Evolutionary conservation across 2,113 vertebrate species (phyloP).

Genomic region (Rhineura floridana): DNA sequence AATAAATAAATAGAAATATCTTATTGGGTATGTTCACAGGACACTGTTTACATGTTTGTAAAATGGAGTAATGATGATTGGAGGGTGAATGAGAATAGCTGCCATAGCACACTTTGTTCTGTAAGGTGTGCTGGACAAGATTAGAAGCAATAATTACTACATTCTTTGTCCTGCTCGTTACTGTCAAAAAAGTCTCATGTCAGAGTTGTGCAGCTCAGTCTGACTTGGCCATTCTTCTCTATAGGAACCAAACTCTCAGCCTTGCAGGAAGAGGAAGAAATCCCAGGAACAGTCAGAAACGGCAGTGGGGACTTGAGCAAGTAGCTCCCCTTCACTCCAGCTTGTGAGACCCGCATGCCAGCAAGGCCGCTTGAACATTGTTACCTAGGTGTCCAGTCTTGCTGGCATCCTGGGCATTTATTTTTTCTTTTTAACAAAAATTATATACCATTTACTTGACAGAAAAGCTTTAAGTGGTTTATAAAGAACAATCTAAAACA

Average conservation of each 20-base stretch:
- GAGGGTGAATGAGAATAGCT: not conserved
- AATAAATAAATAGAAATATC: too few species aligned
- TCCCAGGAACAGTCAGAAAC: not conserved
- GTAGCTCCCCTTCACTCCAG: not conserved
- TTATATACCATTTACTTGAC: too few species aligned
- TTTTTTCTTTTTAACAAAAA: too few species aligned
- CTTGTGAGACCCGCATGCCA: not conserved
- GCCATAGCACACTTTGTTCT: too few species aligned
- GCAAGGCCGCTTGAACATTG: rapidly evolving
- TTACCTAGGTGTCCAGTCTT: not conserved
- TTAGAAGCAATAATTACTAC: not conserved
- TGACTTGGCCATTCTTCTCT: not conserved
- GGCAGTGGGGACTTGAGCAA: not conserved
- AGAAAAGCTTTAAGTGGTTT: too few species aligned
- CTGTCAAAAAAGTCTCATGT: not conserved
- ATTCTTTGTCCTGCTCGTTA: not conserved
- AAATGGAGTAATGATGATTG: not conserved
- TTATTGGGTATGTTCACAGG: not conserved
- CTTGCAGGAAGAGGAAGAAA: not conserved
- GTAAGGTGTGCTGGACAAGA: not conserved
- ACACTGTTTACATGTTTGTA: not conserved
- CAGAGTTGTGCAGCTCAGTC: not conserved
- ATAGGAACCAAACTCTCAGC: not conserved
- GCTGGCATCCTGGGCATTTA: not conserved
- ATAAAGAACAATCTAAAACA: too few species aligned